phyloP scores from a whole-genome alignment of 2,113 vertebrate genomes.

The Illadopsis cleaveri region DNA sequence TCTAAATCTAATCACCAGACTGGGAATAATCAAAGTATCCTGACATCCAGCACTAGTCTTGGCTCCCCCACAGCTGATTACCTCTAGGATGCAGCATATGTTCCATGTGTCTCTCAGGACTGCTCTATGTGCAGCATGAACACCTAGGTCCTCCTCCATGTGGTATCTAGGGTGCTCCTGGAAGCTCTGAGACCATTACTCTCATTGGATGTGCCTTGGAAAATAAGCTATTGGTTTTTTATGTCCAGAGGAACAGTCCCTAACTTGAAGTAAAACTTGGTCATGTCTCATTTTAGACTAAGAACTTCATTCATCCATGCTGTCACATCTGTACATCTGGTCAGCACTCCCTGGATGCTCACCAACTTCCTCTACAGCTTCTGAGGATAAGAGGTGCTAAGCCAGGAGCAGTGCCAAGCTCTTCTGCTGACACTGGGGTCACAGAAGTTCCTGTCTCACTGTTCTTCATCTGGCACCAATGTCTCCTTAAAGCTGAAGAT shows the following conservation, averaged over 20 bases:
- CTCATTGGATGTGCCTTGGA: not conserved
- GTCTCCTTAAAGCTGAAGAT: not conserved
- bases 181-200: not conserved
- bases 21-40: not conserved
- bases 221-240: not conserved
- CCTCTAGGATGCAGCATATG: not conserved
- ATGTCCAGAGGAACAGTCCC: not conserved
- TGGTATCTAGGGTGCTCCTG: not conserved
- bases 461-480: not conserved
- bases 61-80: not conserved
- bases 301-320: not conserved
- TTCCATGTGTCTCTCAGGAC: not conserved
- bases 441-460: not conserved
- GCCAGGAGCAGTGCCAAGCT: fast-evolving
- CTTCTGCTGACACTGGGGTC: not conserved
- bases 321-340: fast-evolving
- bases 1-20: not conserved
- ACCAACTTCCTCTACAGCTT: not conserved
- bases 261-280: not conserved
- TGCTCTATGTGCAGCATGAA: not conserved
- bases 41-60: not conserved
- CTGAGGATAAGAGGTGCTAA: not conserved
- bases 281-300: not conserved
- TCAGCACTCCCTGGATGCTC: not conserved
- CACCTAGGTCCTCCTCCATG: not conserved